Evolutionary conservation across 1,140 invertebrate genomes (phyloP).

Genomic region (Rhopalosiphum maidis): DNA sequence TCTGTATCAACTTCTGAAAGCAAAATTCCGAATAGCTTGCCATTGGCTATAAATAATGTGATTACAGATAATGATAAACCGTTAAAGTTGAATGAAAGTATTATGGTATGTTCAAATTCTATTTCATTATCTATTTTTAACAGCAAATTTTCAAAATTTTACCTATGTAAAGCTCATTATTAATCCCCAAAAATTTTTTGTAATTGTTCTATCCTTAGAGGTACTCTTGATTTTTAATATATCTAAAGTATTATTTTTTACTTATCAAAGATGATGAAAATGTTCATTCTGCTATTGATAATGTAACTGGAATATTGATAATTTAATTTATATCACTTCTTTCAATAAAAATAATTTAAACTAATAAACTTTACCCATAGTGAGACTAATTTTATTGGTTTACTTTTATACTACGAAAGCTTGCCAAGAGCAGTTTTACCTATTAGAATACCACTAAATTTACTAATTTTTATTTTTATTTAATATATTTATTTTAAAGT

Average conservation of each 20-base stretch:
- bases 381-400: too few relatives aligned
- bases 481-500: too few relatives aligned
- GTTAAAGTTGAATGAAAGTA: background rate
- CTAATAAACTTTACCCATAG: background rate
- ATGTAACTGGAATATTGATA: background rate
- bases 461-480: too few relatives aligned
- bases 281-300: background rate
- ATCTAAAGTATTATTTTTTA: too few relatives aligned
- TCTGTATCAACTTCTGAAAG: background rate
- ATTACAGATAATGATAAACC: background rate
- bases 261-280: background rate
- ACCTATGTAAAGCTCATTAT: background rate
- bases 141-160: background rate
- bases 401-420: background rate
- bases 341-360: background rate
- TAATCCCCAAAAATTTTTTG: background rate
- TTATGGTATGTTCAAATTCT: background rate
- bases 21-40: background rate
- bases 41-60: background rate
- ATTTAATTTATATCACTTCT: background rate
- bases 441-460: too few relatives aligned
- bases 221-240: too few relatives aligned
- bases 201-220: background rate
- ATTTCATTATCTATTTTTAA: background rate
- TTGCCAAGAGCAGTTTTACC: background rate